These are phyloP conservation scores for Ormyrus thymus DNA, from an alignment of 2,888 invertebrate species.

Conservation along the genomic window DNA sequence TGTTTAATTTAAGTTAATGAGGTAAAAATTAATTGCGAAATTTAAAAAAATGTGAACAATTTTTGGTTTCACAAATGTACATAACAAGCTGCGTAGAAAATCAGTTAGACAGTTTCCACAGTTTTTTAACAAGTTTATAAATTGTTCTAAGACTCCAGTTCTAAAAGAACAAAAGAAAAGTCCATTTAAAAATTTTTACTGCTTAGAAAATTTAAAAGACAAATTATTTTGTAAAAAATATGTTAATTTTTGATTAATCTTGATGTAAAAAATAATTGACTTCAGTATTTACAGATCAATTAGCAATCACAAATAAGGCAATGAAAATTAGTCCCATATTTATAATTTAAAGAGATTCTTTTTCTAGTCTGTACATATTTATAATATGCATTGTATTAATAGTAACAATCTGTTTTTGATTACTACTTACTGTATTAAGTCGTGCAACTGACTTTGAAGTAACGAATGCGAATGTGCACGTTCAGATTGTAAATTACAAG, in stretches of 20 bases:
- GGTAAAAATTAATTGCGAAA: slow-evolving; percentile 12
- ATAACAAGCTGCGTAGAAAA: slow-evolving; percentile 21
- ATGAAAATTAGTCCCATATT: neutral
- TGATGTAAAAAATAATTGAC: slow-evolving; percentile 34
- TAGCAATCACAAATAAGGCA: slow-evolving; percentile 11
- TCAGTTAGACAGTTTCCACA: neutral
- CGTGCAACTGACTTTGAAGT: slow-evolving; percentile 10
- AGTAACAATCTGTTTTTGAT: slow-evolving; percentile 9
- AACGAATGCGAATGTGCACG: slow-evolving; percentile 9
- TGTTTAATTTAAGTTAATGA: slow-evolving; percentile 8
- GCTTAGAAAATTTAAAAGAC: neutral
- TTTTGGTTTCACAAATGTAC: slow-evolving; percentile 30
- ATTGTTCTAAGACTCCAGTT: neutral
- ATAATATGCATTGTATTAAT: slow-evolving; percentile 26
- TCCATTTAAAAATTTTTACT: slow-evolving; percentile 1
- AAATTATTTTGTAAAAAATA: slow-evolving; percentile 1
- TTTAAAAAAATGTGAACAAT: slow-evolving; percentile 27
- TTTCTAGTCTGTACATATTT: slow-evolving; percentile 41
- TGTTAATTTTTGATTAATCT: slow-evolving; percentile 13
- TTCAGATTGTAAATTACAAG: slow-evolving; percentile 46
- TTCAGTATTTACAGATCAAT: slow-evolving; percentile 18
- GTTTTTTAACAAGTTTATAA: slow-evolving; percentile 20
- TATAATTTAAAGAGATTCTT: slow-evolving; percentile 27
- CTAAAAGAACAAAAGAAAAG: slow-evolving; percentile 9
- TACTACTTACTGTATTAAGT: slow-evolving; percentile 17